Base-by-base conservation (phyloP, 2,888 invertebrate genomes). In the Xestia c-nigrum region DNA sequence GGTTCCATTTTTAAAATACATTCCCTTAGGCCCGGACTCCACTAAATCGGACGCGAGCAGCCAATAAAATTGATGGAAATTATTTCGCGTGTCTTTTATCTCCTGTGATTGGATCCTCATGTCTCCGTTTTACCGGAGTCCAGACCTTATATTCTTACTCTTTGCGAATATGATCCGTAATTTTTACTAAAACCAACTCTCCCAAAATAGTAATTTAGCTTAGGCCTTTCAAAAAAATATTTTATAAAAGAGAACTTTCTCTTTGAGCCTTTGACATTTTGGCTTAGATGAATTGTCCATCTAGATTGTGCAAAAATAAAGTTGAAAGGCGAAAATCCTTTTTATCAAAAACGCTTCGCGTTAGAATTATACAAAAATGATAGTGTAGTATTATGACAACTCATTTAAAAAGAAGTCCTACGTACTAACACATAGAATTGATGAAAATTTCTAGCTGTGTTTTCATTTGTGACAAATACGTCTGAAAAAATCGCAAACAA, bases 361-460 rank as follows among this genome's bases (percentile, higher is more conserved):
- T 12, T 0, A 16, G 5, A 43, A 2, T 72, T 31, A 43, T 46
- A 63, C 43, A 52, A 74, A 63, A 52, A 74, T 63, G 4, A 65
- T 24, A 16, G 5, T 24, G 16, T 12, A 75, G 47, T 40, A 31
- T 50, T 40, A 61, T 61, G 76, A 76, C 61, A 46, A 76, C n/a
- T 24, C 67, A 24, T 76, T 38, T 24, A 21, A 43, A 50, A 59
- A 76, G n/a, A 61, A 76, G 43, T 66, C 43, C 66, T 50, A 67
- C 0, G 1, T 21, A 43, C 57, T 66, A 75, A 76, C 50, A 75
- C 59, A 50, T 21, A 74, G 50, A 75, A 24, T 47, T 57, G 7
- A 47, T 46, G 31, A 70, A 70, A 70, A 24, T 16, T 9, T 14
- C 0, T 31, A 61, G 19, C 24, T 76, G 59, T 50, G 43, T 38